These are phyloP conservation scores for Corythaixoides concolor DNA, from an alignment of 2,113 vertebrate species.

Conservation along the genomic window DNA sequence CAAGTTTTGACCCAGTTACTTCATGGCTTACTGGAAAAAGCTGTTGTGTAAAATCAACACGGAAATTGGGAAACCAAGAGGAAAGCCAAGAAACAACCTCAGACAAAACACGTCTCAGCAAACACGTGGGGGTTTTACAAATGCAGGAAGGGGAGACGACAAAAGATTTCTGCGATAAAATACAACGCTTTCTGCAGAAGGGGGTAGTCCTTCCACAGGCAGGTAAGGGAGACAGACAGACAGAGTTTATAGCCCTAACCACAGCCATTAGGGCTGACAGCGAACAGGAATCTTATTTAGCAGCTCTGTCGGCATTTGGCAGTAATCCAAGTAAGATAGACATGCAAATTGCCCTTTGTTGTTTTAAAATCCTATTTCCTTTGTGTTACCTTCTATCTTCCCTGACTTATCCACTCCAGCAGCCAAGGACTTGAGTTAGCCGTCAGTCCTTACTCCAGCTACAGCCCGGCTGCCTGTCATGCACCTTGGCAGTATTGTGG, in stretches of 20 bases:
- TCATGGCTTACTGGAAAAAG: background rate
- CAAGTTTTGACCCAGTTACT: background rate
- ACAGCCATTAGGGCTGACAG: background rate
- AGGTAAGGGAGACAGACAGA: background rate
- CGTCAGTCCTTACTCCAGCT: background rate
- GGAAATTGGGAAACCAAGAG: background rate
- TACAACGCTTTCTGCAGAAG: background rate
- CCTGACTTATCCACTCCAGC: background rate
- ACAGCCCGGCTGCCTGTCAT: background rate
- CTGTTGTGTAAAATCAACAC: background rate
- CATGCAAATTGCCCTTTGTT: background rate
- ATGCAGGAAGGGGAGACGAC: background rate
- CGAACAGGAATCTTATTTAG: background rate
- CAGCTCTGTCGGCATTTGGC: background rate
- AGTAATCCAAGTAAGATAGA: background rate
- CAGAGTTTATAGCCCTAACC: background rate
- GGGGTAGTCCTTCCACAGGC: background rate
- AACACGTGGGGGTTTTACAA: background rate
- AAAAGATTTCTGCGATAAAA: background rate
- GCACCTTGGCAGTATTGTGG: rapidly evolving
- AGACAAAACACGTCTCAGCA: background rate
- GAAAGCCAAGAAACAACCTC: background rate
- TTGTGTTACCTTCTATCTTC: background rate
- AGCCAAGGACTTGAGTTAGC: background rate
- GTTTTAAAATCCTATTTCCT: background rate